Evolutionary conservation across 2,797 vertebrate species (phyloP), one percentile per base, ranked within the genome.

Genomic region (Brachyalestes nurse): DNA sequence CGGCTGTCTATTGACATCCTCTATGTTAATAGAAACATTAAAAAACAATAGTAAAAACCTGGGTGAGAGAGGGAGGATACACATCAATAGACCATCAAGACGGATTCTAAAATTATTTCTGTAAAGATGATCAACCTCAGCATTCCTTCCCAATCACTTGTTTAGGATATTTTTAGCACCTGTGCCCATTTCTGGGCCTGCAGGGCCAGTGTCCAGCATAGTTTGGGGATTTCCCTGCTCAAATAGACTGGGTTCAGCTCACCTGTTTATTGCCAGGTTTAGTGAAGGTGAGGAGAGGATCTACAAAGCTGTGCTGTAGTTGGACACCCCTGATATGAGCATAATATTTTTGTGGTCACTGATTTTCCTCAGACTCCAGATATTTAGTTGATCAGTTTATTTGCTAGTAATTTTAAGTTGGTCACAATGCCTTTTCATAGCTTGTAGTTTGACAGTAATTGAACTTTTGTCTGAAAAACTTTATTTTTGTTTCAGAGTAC

Each of bases 91-190:
- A 45, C 38, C 14, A 13, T 67, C 64, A n/a, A 53, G 17, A 67
- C 66, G 58, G 65, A 81, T 69, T 23, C 34, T 60, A 71, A n/a
- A 73, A 51, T 34, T 14, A 47, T 4, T 40, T 65, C 19, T n/a
- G 69, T 42, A 51, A 25, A 80, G 73, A 80, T 73, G 58, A 57
- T 77, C 51, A 72, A 65, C 58, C 55, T 75, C 45, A 25, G 47
- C 17, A 28, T 23, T 23, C 47, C 60, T 51, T 45, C 9, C 16
- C 38, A 38, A 34, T 66, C 34, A 34, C 34, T 53, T 55, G 21
- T 17, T 66, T 19, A 8, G 34, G 34, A 4, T 4, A 34, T 34
- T 34, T 34, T 34, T 34, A 34, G 34, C 34, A 34, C 34, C 34
- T 34, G 34, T 34, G 34, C 34, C 34, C 34, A 34, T 34, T 34